Evolutionary conservation across 2,797 vertebrate species (phyloP), one percentile per base, ranked within the genome.

Genomic region (Myiothlypis coronata): DNA sequence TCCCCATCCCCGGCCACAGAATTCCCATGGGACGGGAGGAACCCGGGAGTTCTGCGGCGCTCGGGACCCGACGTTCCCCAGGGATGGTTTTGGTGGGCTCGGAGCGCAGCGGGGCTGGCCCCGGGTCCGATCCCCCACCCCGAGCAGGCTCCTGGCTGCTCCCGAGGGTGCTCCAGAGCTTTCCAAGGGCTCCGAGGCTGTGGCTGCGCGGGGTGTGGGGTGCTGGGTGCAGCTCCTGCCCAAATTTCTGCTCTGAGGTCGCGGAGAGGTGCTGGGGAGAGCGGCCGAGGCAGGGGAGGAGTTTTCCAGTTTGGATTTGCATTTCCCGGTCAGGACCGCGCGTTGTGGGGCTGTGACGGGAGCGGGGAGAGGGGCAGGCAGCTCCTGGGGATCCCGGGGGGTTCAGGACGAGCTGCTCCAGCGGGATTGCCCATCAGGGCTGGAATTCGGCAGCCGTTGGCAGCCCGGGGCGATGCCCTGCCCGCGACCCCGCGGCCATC

Each of bases 241-340:
- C 63, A 14, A 27, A 37, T 37, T 0, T 2, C 22, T 9, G 24
- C 57, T 53, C 28, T 23, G 26, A 21, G 13, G 0, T 28, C 0
- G 0, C 0, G 11, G 30, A 27, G 3, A 3, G 30, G 21, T 0
- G 5, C 52, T 35, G 5, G 19, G 24, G 34, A 0, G 1, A 12
- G 26, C 6, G 1, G 22, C 28, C 0, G 2, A 34, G 53, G 74
- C 27, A 12, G 46, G 53, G 80, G n/a, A 23, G 53, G 65, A 44
- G 14, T 23, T 61, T 49, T n/a, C 11, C 7, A 3, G 24, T 43
- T 4, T 0, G 41, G 13, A 46, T 47, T 56, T 14, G 60, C 74
- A 4, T 17, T 5, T 14, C 37, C 4, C 0, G 4, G 24, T 0
- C 7, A 52, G 59, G 46, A 11, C 6, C 0, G 3, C 0, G 2